phyloP scores from a whole-genome alignment of 2,113 vertebrate species.

The Bubalus kerabau region DNA sequence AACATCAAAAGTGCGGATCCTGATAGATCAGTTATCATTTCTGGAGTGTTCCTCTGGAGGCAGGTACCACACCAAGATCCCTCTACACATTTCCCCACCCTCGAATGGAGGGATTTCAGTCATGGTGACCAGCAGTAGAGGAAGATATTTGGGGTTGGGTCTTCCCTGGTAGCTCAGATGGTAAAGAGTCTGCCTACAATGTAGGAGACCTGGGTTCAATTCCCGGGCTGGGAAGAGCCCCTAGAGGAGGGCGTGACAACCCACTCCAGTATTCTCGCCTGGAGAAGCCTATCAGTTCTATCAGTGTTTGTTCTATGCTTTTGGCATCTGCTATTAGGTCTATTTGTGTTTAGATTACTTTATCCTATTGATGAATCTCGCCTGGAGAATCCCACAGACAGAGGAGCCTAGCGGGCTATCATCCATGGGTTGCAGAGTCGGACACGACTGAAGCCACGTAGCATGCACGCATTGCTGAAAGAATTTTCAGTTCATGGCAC shows the following conservation, averaged over 20 bases:
- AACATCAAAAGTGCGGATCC: background rate
- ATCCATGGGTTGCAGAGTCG: background rate
- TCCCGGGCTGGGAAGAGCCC: background rate
- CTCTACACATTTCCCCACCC: background rate
- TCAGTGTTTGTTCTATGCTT: background rate
- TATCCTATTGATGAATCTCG: background rate
- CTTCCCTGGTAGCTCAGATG: background rate
- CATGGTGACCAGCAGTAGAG: background rate
- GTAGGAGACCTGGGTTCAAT: background rate
- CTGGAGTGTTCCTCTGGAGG: background rate
- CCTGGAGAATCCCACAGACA: background rate
- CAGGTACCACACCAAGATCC: background rate
- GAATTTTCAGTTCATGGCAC: background rate
- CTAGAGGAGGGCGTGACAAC: background rate
- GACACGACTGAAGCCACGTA: fast-evolving
- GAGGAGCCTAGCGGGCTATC: background rate
- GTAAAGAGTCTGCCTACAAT: background rate
- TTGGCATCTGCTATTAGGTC: background rate
- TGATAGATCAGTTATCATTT: too few species aligned
- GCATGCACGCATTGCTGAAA: background rate
- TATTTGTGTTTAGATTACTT: background rate
- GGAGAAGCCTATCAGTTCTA: background rate
- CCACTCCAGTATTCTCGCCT: background rate
- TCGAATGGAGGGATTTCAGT: background rate
- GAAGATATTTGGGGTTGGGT: background rate